A percentile compares a stretch with the other conserved stretches of the same genome.
phyloP scores from a whole-genome alignment of 2,113 vertebrate species.

The Tringa solitaria region DNA sequence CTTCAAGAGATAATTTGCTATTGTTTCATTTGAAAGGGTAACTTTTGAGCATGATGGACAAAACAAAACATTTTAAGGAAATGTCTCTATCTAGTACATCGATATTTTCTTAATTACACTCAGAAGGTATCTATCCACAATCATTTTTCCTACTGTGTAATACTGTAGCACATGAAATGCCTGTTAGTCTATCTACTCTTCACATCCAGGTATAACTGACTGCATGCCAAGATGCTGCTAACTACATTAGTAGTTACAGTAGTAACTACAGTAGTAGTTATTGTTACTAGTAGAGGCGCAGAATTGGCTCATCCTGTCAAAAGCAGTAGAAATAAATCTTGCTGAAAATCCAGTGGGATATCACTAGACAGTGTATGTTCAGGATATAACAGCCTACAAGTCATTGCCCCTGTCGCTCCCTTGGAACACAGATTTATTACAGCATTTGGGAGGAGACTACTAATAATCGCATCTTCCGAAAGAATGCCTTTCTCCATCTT shows the following conservation, averaged over 20 bases:
- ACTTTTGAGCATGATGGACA: neutral
- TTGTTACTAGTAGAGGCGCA: neutral
- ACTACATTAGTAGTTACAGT: neutral
- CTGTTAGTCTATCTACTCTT: neutral
- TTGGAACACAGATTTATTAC: neutral
- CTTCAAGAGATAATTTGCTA: neutral
- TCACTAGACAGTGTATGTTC: neutral
- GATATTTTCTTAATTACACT: neutral
- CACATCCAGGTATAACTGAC: neutral
- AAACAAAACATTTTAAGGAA: neutral
- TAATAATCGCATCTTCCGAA: neutral
- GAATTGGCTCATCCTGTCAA: neutral
- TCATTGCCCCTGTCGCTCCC: neutral
- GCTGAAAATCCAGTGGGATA: neutral
- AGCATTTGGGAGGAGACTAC: neutral
- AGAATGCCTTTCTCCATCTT: fast-evolving
- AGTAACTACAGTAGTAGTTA: too few relatives aligned
- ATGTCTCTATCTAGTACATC: neutral
- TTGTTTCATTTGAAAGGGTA: neutral
- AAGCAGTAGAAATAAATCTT: neutral
- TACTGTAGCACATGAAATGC: neutral
- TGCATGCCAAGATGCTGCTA: neutral
- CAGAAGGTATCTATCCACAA: neutral
- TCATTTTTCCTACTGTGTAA: neutral
- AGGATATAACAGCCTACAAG: neutral